Evolutionary conservation across 1,140 invertebrate species (phyloP).

Genomic region (Lepidurus packardi): DNA sequence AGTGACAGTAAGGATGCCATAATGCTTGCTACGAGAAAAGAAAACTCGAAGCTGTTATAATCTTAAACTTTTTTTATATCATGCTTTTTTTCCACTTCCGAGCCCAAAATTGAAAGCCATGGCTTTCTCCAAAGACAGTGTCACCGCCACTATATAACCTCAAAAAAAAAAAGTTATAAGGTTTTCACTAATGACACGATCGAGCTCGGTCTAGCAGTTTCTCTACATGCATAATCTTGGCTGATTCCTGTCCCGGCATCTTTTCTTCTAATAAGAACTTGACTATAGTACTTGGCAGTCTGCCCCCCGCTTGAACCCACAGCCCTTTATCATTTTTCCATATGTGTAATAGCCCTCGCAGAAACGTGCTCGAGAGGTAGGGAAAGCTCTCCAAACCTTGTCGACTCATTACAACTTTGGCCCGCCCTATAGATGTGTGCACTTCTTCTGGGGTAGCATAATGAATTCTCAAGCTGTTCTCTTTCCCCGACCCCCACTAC

Average conservation of each 20-base stretch:
- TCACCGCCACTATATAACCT: background rate
- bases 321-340: conserved; percentile 15
- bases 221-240: background rate
- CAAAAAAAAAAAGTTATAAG: background rate
- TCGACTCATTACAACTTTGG: conserved; percentile 17
- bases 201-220: background rate
- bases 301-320: background rate
- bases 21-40: no score
- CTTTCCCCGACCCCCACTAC: background rate
- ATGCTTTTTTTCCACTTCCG: background rate
- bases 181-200: background rate
- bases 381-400: conserved; percentile 10
- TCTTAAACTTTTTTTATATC: no score
- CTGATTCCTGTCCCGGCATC: background rate
- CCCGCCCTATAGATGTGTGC: conserved; percentile 10
- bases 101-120: background rate
- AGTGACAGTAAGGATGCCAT: no score
- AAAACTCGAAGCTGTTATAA: no score
- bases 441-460: background rate
- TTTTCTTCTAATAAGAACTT: background rate
- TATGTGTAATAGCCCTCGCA: conserved; percentile 18
- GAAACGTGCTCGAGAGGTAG: conserved; percentile 15
- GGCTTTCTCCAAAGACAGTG: no score
- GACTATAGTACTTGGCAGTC: background rate
- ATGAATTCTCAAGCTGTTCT: conserved; percentile 19